Percentiles rank a stretch among this genome's conserved stretches.
These are phyloP conservation scores for Eupithecia exiguata DNA, from an alignment of 2,888 invertebrate genomes.

Conservation along the genomic window DNA sequence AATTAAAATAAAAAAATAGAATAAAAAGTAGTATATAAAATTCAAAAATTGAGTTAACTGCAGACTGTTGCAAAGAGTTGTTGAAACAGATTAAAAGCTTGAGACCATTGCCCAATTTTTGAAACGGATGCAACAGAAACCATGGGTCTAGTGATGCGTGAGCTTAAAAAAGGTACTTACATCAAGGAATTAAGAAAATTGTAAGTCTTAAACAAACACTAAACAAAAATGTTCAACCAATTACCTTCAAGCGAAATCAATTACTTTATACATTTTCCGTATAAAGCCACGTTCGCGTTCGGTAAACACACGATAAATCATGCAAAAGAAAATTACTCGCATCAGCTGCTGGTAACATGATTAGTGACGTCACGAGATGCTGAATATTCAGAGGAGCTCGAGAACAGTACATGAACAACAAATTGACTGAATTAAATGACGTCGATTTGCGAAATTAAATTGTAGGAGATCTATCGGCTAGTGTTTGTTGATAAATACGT, in stretches of 20 bases:
- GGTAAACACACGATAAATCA: slow-evolving; percentile 32
- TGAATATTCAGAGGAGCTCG: slow-evolving; percentile 26
- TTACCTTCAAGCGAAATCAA: slow-evolving; percentile 8
- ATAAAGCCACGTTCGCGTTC: neutral
- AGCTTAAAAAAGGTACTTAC: no score
- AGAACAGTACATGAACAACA: slow-evolving; percentile 8
- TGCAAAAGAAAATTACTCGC: slow-evolving; percentile 35
- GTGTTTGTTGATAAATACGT: neutral
- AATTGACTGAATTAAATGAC: slow-evolving; percentile 21
- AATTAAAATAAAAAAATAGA: no score
- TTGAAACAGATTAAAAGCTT: no score
- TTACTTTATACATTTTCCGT: slow-evolving; percentile 7
- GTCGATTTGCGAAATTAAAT: neutral
- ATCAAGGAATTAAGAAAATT: neutral
- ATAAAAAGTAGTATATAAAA: no score
- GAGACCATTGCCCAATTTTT: no score
- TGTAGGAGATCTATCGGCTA: neutral
- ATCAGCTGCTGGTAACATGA: slow-evolving; percentile 27
- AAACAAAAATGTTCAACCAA: slow-evolving; percentile 7
- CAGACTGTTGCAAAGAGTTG: no score
- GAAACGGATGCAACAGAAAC: no score
- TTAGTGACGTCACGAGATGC: slow-evolving; percentile 33
- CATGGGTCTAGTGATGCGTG: no score
- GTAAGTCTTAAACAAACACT: neutral
- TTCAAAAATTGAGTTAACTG: no score